Base-by-base conservation (phyloP, 2,888 invertebrate genomes). In the Monoplex corrugatus region DNA sequence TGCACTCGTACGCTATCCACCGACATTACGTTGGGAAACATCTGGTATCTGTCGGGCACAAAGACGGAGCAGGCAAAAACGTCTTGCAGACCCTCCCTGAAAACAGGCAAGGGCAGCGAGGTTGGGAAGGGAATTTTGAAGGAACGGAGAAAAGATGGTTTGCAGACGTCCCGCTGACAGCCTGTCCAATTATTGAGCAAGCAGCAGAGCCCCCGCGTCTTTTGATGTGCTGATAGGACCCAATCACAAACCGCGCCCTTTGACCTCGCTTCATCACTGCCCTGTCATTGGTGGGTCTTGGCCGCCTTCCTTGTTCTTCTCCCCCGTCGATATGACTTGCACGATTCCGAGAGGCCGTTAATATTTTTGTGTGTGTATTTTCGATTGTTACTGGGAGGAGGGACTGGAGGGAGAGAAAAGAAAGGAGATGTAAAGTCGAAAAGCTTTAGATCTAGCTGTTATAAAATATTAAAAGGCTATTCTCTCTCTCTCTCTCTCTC, bases 141-240 rank as follows among this genome's bases (percentile, higher is more conserved):
- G 43, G 80, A 35, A 28, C n/a, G 10, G 43, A 23, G 28, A 43
- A 16, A 80, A 80, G 82, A 82, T 45, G 82, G 45, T n/a, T 82
- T 82, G n/a, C 57, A 87, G 38, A 50, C 87, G 40, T 35, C 28
- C 16, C 19, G 87, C 82, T 63, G 87, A 87, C 87, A 82, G 82
- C 63, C 23, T 63, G 78, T 75, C 87, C 87, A 87, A 87, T 87
- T 87, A 87, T 82, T 82, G 82, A 38, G 82, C 87, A 40, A 57
- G 82, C 87, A 38, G 28, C n/a, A 38, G 32, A 38, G 63, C 57
- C 45, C n/a, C 23, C 80, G 13, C 35, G 63, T 80, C 87, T 87
- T 87, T 87, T 87, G 87, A 87, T 87, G 87, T 87, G 63, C 78
- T 78, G 87, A 87, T 87, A 87, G 78, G 43, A 78, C 57, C 80